Evolutionary conservation across 1,140 invertebrate species (phyloP), one percentile per base, ranked within the genome.

Genomic region (Drosophila pachea): DNA sequence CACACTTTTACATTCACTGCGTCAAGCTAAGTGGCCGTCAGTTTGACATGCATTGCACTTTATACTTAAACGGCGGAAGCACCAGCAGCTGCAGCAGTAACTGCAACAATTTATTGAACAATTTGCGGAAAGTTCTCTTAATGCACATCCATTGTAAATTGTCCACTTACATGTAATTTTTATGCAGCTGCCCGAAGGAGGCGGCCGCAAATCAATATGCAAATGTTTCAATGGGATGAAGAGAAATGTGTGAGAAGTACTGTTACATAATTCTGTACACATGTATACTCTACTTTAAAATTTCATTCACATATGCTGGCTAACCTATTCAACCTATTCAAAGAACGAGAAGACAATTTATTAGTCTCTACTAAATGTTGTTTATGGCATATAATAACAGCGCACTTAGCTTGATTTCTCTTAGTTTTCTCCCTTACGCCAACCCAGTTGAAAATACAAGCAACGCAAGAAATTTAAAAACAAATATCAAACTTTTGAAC

Each of bases 401-500:
- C 1, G n/a, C 9, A 9, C 5, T 40, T 8, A 11, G 36, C 36
- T 40, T 11, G 38, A 4, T 36, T 38, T 31, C 47, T 65, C 42
- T 43, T 8, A 11, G 6, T 64, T 33, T 2, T 29, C n/a, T 43
- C 12, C 4, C 40, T 22, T 22, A 14, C 40, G 6, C 40, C 14
- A n/a, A 2, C 40, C 14, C 12, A 43, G 40, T 43, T 5, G 4
- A 16, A 43, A 43, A 6, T 47, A 45, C 47, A 52, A 36, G 29
- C 12, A 33, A 32, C 16, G 32, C 35, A 55, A 40, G 22, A 36
- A 36, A 11, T 42, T 33, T 6, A 72, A 72, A 55, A 35, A 45
- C 62, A 73, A 68, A 76, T 22, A 22, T 47, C 11, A 60, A 71
- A 76, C 45, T 55, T 63, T 78, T 50, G 45, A 40, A 16, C 33